Conservation (phyloP, 2,113 vertebrate species). For the Embiotoca jacksoni region DNA sequence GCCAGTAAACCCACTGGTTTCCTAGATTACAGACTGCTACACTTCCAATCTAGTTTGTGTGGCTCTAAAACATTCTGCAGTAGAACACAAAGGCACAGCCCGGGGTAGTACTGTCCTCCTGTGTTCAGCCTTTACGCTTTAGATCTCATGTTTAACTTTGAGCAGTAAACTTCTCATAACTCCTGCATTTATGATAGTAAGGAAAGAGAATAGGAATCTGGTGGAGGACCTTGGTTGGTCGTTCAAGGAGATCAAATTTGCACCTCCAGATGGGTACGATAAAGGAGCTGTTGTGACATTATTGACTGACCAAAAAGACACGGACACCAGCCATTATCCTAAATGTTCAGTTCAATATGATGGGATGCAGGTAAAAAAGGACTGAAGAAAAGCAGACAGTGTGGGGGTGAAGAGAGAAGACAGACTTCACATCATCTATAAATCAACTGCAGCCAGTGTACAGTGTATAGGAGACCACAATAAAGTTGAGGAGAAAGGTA, state of each 20-base stretch:
- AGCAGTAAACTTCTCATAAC: neutral
- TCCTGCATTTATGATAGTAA: neutral
- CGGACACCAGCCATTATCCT: constrained; percentile 12
- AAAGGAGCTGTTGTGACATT: neutral
- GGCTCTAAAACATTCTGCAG: neutral
- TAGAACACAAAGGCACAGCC: neutral
- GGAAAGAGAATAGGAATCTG: neutral
- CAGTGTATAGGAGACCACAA: neutral
- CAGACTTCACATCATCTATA: neutral
- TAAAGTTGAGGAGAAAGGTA: neutral
- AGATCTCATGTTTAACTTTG: constrained; percentile 2
- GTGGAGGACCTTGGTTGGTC: neutral
- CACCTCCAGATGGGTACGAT: neutral
- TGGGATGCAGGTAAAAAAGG: neutral
- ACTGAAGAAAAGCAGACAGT: constrained; percentile 8
- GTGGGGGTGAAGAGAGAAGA: neutral
- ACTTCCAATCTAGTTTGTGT: neutral
- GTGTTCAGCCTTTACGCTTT: constrained; percentile 2
- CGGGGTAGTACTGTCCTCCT: neutral
- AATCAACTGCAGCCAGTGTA: constrained; percentile 18
- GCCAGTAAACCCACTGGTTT: constrained; percentile 2
- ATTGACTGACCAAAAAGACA: neutral
- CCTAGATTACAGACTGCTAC: neutral
- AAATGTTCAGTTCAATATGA: neutral
- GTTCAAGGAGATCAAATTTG: constrained; percentile 21